These are phyloP conservation scores for Caradrina kadenii DNA, from an alignment of 2,888 invertebrate genomes.

Conservation along the genomic window DNA sequence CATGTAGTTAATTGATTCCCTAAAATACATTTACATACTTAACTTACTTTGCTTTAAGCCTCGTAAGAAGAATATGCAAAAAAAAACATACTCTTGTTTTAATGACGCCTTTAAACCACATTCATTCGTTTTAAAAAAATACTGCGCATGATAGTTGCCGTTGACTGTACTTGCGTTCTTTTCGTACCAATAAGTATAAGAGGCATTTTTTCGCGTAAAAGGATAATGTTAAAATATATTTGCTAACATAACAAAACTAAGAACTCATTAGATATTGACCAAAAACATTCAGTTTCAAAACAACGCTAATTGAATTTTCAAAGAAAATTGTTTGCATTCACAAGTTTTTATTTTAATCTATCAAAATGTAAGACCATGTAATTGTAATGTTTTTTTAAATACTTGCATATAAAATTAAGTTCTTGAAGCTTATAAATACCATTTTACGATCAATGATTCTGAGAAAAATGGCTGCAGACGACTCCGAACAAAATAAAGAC, in stretches of 20 bases:
- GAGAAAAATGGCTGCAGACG: conserved; percentile 27
- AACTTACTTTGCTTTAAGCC: no score
- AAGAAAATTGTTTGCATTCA: conserved; percentile 55
- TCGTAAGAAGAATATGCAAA: background rate
- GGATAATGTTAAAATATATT: conserved; percentile 42
- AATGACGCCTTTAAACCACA: background rate
- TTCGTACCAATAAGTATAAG: background rate
- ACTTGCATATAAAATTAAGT: conserved; percentile 39
- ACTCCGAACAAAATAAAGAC: conserved; percentile 31
- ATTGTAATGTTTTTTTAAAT: conserved; percentile 56
- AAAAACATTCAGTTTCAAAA: conserved; percentile 25
- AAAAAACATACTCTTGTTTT: background rate
- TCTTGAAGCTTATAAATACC: conserved; percentile 41
- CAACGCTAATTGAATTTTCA: conserved; percentile 58
- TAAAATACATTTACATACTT: no score
- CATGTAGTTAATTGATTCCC: no score
- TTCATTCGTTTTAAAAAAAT: background rate
- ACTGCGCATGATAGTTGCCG: background rate
- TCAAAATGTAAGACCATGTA: conserved; percentile 59
- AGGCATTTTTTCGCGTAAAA: conserved; percentile 38
- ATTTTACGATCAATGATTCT: conserved; percentile 47
- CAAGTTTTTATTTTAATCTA: conserved; percentile 63
- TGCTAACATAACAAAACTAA: conserved; percentile 30
- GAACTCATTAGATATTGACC: conserved; percentile 21
- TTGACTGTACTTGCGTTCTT: conserved; percentile 44